Base-by-base conservation (phyloP, 1,140 invertebrate species). In the Copidosoma floridanum region DNA sequence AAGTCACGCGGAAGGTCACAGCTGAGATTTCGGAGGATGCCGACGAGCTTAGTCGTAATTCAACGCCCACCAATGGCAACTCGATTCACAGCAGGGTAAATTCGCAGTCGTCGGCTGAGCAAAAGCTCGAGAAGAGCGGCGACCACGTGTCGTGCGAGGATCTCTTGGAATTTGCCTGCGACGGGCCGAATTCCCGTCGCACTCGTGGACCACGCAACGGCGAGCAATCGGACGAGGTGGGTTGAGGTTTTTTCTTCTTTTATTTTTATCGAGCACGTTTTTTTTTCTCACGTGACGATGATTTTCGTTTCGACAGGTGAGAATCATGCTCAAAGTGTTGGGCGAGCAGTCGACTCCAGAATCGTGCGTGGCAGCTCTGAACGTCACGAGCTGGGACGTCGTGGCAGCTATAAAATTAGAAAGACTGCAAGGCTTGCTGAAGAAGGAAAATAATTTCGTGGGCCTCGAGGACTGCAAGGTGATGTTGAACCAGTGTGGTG, bases 101-200 rank as follows among this genome's bases (percentile, higher is more conserved):
- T 6, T 7, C n/a, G 14, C 37, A 38, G 18, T 35, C 43, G 43
- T 32, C 38, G 3, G 27, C 38, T 18, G 32, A 52, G 38, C 40
- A 53, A 35, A 12, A 23, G 21, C 47, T 38, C 18, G 29, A 44
- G 27, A 35, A 57, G 53, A 40, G 62, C 61, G n/a, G 61, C 65
- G 90, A 94, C 73, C 92, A 93, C 67, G 93, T 95, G 0, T 94
- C 92, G 51, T 95, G 94, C 69, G 93, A 96, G 78, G 94, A 97
- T 83, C 78, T 96, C 38, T 77, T 95, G 24, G 93, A 95, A 70
- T 95, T 96, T 80, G 90, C 93, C 6, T 88, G 92, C 70, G 88
- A 92, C 67, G 90, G 90, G 55, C 90, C 91, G 0, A 90, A 88
- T 65, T 76, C 77, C 3, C 70, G 79, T 46, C 69, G 83, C 55